phyloP scores from a whole-genome alignment of 2,888 invertebrate species.

The Pachycephus smyrnensis region DNA sequence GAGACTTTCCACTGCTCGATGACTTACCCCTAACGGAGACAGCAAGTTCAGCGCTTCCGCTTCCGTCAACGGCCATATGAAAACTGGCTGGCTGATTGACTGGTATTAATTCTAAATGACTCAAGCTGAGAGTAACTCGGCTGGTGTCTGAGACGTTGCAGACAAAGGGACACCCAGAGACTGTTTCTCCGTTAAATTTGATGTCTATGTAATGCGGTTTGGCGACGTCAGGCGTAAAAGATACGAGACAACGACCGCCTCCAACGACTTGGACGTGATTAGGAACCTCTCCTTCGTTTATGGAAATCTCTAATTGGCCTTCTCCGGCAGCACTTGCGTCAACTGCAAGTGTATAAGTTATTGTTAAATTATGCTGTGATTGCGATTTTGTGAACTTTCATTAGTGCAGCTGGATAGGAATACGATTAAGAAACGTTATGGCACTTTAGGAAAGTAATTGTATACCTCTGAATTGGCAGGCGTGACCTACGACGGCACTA shows the following conservation, averaged over 20 bases:
- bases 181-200: slow-evolving; percentile 95
- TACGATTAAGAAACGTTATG: neutral
- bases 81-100: slow-evolving; percentile 85
- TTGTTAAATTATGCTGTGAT: neutral
- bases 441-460: slow-evolving; percentile 8
- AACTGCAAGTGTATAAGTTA: slow-evolving; percentile 73
- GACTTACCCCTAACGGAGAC: slow-evolving; percentile 80
- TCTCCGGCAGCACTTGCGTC: slow-evolving; percentile 99
- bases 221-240: slow-evolving; percentile 92
- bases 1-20: neutral
- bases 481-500: slow-evolving; percentile 93
- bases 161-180: slow-evolving; percentile 90
- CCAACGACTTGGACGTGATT: slow-evolving; percentile 98
- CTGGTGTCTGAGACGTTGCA: slow-evolving; percentile 87
- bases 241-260: slow-evolving; percentile 93
- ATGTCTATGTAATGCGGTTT: slow-evolving; percentile 95
- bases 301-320: slow-evolving; percentile 98
- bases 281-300: slow-evolving; percentile 98
- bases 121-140: slow-evolving; percentile 78
- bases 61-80: slow-evolving; percentile 82
- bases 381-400: neutral
- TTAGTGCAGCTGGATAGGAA: neutral
- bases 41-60: slow-evolving; percentile 82
- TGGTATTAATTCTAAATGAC: slow-evolving; percentile 85
- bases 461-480: slow-evolving; percentile 95